These are phyloP conservation scores for Anthonomus grandis DNA, from an alignment of 1,140 invertebrate genomes.

Conservation along the genomic window DNA sequence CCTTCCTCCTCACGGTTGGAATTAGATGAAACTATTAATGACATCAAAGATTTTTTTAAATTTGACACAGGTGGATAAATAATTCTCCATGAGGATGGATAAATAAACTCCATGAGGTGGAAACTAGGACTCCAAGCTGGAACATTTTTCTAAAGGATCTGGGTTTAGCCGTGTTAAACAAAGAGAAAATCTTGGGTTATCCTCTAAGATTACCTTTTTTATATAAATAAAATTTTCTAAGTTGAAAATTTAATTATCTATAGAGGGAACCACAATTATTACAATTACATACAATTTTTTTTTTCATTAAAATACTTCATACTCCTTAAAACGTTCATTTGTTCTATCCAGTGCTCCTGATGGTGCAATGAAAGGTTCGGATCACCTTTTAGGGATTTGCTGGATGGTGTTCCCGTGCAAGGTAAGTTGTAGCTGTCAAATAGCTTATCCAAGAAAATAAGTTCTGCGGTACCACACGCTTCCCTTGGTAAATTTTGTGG, in stretches of 20 bases:
- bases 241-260: conserved; percentile 26
- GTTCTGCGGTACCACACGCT: conserved; percentile 4
- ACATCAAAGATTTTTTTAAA: conserved; percentile 24
- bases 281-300: conserved; percentile 4
- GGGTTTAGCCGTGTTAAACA: conserved; percentile 25
- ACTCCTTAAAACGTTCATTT: neutral
- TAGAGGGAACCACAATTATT: conserved; percentile 12
- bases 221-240: conserved; percentile 19
- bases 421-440: too few relatives aligned
- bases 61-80: conserved; percentile 15
- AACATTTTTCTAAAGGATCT: conserved; percentile 32
- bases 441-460: conserved; percentile 19
- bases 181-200: conserved; percentile 10
- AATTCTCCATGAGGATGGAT: too few relatives aligned
- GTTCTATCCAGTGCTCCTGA: conserved; percentile 4
- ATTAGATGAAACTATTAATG: conserved; percentile 14
- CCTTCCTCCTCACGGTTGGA: conserved; percentile 27
- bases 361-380: conserved; percentile 2
- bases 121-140: conserved; percentile 27
- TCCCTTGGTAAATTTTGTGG: neutral
- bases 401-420: neutral
- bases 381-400: conserved; percentile 1
- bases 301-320: neutral
- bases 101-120: conserved; percentile 18
- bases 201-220: conserved; percentile 10